phyloP scores from a whole-genome alignment of 2,797 vertebrate species.

The Tragelaphus oryx region DNA sequence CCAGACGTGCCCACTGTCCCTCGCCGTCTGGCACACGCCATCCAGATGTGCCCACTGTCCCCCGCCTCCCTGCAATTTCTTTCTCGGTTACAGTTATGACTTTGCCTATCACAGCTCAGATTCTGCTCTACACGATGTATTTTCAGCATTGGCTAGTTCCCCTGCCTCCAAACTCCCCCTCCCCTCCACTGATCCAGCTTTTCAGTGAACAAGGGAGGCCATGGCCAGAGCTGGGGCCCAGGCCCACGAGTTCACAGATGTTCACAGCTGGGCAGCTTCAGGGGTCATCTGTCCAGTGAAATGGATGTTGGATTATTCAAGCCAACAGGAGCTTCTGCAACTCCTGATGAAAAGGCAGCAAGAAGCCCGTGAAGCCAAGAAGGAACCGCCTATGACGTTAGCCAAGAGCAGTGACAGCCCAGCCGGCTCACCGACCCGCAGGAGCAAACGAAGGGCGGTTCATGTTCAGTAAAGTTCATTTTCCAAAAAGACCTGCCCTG shows the following conservation, averaged over 20 bases:
- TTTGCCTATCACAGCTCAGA: background rate
- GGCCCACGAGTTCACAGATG: background rate
- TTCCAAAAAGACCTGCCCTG: background rate
- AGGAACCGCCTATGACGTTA: slow-evolving; percentile 1
- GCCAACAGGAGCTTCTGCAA: slow-evolving; percentile 49
- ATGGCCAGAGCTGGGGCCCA: background rate
- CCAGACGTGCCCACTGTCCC: no score
- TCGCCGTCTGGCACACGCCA: no score
- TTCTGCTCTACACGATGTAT: background rate
- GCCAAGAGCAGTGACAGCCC: background rate
- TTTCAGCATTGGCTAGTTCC: background rate
- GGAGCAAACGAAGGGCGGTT: background rate
- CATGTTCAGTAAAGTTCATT: background rate
- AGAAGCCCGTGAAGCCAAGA: slow-evolving; percentile 41
- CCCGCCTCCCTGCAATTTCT: background rate
- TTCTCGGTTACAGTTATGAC: background rate
- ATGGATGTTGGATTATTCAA: slow-evolving; percentile 73
- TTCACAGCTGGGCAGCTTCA: slow-evolving; percentile 63
- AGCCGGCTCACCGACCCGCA: background rate
- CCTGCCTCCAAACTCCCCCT: no score
- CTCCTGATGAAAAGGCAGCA: slow-evolving; percentile 16
- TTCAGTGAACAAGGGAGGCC: background rate
- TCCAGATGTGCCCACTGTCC: no score
- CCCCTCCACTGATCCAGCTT: background rate
- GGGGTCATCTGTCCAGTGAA: slow-evolving; percentile 68